phyloP scores from a whole-genome alignment of 2,888 invertebrate genomes.

The Aporophyla nigra region DNA sequence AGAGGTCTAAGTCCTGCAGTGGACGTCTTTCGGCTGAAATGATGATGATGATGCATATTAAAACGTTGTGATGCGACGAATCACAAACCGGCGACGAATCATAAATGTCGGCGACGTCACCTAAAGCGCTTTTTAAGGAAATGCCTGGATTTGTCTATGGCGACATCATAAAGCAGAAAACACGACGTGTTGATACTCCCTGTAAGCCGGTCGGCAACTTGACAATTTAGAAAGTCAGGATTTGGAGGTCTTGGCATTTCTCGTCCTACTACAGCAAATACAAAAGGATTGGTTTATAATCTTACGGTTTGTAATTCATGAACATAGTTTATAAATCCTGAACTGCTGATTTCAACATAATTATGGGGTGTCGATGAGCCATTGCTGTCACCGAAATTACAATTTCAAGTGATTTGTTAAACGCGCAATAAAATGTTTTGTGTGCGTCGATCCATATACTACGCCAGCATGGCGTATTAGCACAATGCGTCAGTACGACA shows the following conservation, averaged over 20 bases:
- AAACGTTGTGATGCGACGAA: too few relatives aligned
- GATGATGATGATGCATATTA: too few relatives aligned
- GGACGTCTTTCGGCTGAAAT: too few relatives aligned
- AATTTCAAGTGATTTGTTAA: slow-evolving; percentile 32
- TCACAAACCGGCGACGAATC: too few relatives aligned
- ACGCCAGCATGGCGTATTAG: background rate
- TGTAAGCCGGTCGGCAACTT: slow-evolving; percentile 31
- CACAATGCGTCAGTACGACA: slow-evolving; percentile 37
- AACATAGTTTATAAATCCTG: background rate
- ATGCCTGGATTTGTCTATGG: too few relatives aligned
- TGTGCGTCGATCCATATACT: background rate
- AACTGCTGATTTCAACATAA: slow-evolving; percentile 2
- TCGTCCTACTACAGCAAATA: too few relatives aligned
- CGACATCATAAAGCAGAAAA: too few relatives aligned
- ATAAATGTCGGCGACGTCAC: too few relatives aligned
- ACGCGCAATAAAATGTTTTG: slow-evolving; percentile 22
- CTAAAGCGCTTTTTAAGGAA: too few relatives aligned
- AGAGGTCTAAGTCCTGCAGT: too few relatives aligned
- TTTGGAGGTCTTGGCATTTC: background rate
- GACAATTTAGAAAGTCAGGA: slow-evolving; percentile 26
- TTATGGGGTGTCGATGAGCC: too few relatives aligned
- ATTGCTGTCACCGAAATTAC: background rate
- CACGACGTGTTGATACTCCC: too few relatives aligned
- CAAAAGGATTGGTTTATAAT: background rate
- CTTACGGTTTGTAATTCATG: background rate